Percentiles rank a stretch among this genome's conserved stretches.
Evolutionary conservation across 1,140 invertebrate genomes (phyloP).

Genomic region (Procambarus virginalis): DNA sequence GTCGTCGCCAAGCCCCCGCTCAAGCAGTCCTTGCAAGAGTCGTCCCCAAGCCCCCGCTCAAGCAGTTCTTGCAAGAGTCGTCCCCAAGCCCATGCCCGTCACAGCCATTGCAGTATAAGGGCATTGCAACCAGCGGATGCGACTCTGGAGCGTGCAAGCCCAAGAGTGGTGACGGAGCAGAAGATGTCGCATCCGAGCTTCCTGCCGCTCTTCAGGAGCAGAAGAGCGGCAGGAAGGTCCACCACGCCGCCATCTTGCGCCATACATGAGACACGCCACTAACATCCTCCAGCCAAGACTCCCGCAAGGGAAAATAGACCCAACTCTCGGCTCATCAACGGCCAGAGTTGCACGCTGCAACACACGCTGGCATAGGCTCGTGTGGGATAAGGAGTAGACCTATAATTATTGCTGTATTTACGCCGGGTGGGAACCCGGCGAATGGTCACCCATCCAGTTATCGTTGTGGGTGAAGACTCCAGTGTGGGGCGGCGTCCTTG

Average conservation of each 20-base stretch:
- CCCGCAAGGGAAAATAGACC: background rate
- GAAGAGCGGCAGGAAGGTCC: background rate
- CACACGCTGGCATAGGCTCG: slow-evolving; percentile 26
- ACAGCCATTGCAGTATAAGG: background rate
- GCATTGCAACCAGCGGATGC: background rate
- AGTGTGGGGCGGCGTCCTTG: background rate
- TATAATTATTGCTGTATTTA: slow-evolving; percentile 40
- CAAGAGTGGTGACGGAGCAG: too few relatives aligned
- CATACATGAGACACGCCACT: background rate
- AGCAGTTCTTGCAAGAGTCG: too few relatives aligned
- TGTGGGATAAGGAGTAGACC: slow-evolving; percentile 3
- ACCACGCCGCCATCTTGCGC: background rate
- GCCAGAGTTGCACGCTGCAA: slow-evolving; percentile 9
- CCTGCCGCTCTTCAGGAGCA: too few relatives aligned
- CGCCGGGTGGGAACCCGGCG: slow-evolving; percentile 22
- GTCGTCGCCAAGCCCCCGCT: too few relatives aligned
- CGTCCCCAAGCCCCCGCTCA: too few relatives aligned
- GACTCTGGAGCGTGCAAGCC: too few relatives aligned
- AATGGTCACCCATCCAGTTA: background rate
- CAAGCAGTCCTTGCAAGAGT: too few relatives aligned
- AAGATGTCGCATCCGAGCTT: too few relatives aligned
- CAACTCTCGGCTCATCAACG: background rate
- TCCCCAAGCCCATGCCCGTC: too few relatives aligned
- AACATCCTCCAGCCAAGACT: background rate
- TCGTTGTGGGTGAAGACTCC: background rate